Conservation (phyloP, 2,888 invertebrate species). For the Physocephala rufipes region DNA sequence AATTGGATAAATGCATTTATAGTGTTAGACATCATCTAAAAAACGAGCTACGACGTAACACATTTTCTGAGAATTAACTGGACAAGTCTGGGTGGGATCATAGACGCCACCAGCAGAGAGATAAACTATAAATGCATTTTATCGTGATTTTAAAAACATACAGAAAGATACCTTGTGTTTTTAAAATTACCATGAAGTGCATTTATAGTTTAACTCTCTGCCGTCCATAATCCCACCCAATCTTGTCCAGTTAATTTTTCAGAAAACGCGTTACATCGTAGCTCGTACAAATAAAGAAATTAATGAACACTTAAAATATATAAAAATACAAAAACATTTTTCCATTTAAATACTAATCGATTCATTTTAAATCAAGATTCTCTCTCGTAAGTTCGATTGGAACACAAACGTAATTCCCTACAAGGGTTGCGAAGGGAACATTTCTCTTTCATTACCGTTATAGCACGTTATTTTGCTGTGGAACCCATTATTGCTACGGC, state of each 20-base stretch:
- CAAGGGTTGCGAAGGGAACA: background rate
- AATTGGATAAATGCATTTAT: constrained; percentile 34
- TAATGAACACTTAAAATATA: constrained; percentile 31
- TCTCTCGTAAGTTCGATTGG: constrained; percentile 7
- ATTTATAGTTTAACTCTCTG: too few relatives aligned
- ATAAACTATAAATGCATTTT: constrained; percentile 27
- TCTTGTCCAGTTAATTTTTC: too few relatives aligned
- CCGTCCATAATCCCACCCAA: too few relatives aligned
- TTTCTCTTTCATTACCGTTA: constrained; percentile 19
- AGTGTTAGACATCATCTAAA: constrained; percentile 22
- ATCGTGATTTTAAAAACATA: background rate
- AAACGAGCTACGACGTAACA: background rate
- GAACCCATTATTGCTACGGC: constrained; percentile 25
- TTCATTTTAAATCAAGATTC: constrained; percentile 50
- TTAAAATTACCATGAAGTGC: too few relatives aligned
- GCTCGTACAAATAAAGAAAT: background rate
- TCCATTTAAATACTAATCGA: constrained; percentile 58
- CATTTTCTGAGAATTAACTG: background rate
- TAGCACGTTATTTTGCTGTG: background rate
- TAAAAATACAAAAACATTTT: constrained; percentile 22
- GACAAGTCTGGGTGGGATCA: background rate
- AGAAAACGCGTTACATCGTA: too few relatives aligned
- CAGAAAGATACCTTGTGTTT: background rate
- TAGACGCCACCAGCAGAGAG: too few relatives aligned
- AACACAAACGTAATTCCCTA: background rate